Base-by-base conservation (phyloP, 2,113 vertebrate genomes). In the Shinisaurus crocodilurus region DNA sequence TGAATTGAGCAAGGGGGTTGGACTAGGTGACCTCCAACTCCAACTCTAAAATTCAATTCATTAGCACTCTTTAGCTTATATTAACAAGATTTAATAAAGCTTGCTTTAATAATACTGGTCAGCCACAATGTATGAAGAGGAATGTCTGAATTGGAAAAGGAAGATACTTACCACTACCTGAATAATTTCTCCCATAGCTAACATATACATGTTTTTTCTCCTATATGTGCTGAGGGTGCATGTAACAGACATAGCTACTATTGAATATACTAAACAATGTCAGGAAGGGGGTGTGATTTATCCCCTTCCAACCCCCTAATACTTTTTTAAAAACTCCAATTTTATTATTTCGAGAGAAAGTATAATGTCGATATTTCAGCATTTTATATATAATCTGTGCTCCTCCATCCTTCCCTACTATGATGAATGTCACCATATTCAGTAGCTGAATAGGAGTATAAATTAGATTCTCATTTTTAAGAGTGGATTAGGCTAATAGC, bases 61-160 rank as follows among this genome's bases (percentile, higher is more conserved):
- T 48, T 91, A 70, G 1, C 5, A 67, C 0, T 90, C 32, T 76
- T 13, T 40, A 89, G 3, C 5, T 83, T 85, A 6, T 29, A 69
- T 84, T 87, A 92, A 88, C 83, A 6, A 88, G 18, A 9, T 90
- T 70, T 92, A 13, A 40, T 45, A 82, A 91, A 89, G 86, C 8
- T 23, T 75, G 2, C 27, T 90, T 82, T 88, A 34, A 43, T 40
- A 83, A 40, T 63, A 81, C 54, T 15, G 89, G 67, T 3, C 54
- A 69, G 6, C 40, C 67, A 80, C 88, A 29, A 23, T 2, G 82
- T 88, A 60, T 0, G 25, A 82, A 83, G 25, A 90, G 4, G 63
- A 87, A 86, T 12, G 1, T 1, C 0, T 80, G 77, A 32, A 87
- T 48, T 77, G 65, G 80, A 72, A 60, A 85, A 5, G 76, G 40